These are phyloP conservation scores for Pseudochirops cupreus DNA, from an alignment of 2,797 vertebrate genomes.

Conservation along the genomic window DNA sequence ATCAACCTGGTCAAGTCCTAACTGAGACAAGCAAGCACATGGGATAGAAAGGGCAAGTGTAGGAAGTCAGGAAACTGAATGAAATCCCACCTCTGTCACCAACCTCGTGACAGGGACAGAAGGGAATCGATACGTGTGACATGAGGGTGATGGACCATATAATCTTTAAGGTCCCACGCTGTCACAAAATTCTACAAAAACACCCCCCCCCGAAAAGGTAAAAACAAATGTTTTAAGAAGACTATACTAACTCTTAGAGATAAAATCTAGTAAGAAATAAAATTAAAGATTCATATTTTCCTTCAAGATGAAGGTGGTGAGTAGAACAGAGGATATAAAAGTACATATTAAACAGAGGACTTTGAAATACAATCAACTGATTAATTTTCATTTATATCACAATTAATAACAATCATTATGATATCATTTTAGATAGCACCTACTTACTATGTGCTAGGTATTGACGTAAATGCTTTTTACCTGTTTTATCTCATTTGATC, in stretches of 20 bases:
- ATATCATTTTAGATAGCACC: background rate
- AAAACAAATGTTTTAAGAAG: background rate
- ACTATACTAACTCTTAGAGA: background rate
- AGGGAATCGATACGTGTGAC: background rate
- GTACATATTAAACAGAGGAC: background rate
- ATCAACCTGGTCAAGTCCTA: constrained; percentile 3
- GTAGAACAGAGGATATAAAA: background rate
- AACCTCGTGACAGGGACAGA: background rate
- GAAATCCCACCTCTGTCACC: background rate
- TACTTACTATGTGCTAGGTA: background rate
- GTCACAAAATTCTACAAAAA: background rate
- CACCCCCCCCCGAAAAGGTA: background rate
- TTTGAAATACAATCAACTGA: background rate
- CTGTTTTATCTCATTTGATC: background rate
- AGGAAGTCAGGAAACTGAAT: background rate
- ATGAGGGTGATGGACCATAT: background rate
- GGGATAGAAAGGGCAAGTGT: background rate
- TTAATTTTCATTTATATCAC: background rate
- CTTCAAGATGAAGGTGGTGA: background rate
- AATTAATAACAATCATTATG: background rate
- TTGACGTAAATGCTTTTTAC: background rate
- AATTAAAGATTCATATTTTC: background rate
- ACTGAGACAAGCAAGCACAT: background rate
- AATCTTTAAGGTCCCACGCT: background rate
- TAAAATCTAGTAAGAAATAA: background rate